Percentiles rank a stretch among this genome's conserved stretches.
Conservation (phyloP, 2,113 vertebrate species). For the Arizona elegans region DNA sequence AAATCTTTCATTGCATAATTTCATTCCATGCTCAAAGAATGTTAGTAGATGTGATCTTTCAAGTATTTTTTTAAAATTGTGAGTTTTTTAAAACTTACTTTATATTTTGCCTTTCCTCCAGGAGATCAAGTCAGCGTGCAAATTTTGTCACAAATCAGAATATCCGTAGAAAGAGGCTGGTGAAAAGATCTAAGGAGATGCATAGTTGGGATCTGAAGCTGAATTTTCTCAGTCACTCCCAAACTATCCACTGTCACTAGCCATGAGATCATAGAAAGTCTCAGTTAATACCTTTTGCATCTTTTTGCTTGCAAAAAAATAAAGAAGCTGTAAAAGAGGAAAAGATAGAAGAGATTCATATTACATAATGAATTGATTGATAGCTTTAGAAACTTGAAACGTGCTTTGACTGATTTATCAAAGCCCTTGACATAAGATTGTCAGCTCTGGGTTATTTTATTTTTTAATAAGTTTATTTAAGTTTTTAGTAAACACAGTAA, state of each 20-base stretch:
- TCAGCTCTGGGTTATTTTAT: background rate
- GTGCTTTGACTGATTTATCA: background rate
- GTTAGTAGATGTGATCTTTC: background rate
- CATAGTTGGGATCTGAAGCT: background rate
- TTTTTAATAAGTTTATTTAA: background rate
- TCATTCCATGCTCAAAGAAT: background rate
- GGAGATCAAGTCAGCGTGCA: background rate
- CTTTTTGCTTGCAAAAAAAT: background rate
- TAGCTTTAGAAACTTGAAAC: background rate
- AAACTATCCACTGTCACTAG: background rate
- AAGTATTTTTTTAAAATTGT: background rate
- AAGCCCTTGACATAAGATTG: background rate
- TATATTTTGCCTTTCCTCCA: background rate
- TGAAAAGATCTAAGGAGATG: background rate
- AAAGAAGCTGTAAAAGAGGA: background rate
- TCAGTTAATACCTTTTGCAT: background rate
- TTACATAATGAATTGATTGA: background rate
- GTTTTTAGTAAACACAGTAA: background rate
- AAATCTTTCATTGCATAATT: background rate
- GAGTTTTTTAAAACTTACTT: background rate
- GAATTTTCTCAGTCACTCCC: background rate
- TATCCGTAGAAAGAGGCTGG: background rate
- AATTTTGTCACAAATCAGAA: background rate
- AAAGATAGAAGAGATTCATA: background rate
- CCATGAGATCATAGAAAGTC: background rate